Evolutionary conservation across 2,797 vertebrate genomes (phyloP).

Genomic region (Ispidina lecontei): DNA sequence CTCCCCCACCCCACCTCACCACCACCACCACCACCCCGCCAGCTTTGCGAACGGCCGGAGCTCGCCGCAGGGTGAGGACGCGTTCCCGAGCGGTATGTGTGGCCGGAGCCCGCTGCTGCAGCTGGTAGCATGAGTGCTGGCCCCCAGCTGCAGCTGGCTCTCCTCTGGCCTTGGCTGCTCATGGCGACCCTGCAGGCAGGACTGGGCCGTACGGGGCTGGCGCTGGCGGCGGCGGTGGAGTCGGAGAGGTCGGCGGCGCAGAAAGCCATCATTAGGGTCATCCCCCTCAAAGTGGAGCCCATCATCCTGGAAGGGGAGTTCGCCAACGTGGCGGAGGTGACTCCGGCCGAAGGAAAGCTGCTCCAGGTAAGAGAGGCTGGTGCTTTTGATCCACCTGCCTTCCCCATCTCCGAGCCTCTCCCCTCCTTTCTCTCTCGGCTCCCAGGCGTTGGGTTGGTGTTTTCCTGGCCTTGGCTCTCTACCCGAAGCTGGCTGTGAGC

Average conservation of each 20-base stretch:
- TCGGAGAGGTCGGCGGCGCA: conserved; percentile 85
- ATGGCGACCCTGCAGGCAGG: conserved; percentile 92
- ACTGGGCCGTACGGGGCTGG: conserved; percentile 86
- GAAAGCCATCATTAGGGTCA: conserved; percentile 92
- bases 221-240: conserved; percentile 81
- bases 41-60: conserved; percentile 37
- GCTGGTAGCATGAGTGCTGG: conserved; percentile 94
- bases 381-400: background rate
- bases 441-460: background rate
- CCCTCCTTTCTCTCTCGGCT: background rate
- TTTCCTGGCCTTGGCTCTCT: background rate
- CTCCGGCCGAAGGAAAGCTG: conserved; percentile 90
- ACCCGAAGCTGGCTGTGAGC: background rate
- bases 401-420: too few species aligned
- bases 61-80: conserved; percentile 54
- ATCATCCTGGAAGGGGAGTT: conserved; percentile 92
- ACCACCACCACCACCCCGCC: background rate
- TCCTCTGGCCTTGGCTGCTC: conserved; percentile 94
- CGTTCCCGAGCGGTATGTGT: conserved; percentile 90
- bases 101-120: conserved; percentile 86
- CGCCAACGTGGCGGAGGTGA: conserved; percentile 87
- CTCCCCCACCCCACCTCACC: too few species aligned
- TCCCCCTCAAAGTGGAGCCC: conserved; percentile 88
- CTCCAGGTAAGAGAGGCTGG: conserved; percentile 88
- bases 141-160: conserved; percentile 90